Evolutionary conservation across 2,888 invertebrate species (phyloP), one percentile per base, ranked within the genome.

Genomic region (Drosophila neonasuta): DNA sequence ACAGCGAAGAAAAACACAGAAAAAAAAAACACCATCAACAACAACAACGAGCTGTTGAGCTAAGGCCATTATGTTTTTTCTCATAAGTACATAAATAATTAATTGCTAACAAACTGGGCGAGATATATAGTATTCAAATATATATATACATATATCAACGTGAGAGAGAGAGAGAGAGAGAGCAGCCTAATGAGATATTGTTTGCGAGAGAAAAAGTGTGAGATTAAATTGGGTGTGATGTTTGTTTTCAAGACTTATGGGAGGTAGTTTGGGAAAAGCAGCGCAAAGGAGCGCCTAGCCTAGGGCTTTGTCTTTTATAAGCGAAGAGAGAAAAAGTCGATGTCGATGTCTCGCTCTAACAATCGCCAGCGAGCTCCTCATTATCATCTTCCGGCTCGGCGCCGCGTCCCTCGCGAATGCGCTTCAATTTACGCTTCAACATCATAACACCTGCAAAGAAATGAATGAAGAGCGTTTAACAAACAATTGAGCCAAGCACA

Each of bases 361-460:
- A 68, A 39, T 77, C 66, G 39, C 71, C 79, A 15, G 69, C 68
- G 3, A 81, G 63, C 59, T 88, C 88, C 34, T 90, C 90, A 17
- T 51, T 72, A 32, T 89, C 88, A 65, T 90, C 86, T 57, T 87
- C 88, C 34, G 84, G 78, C 30, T 89, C 89, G 20, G 86, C 89
- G 2, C 90, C 90, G 50, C 89, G 89, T 39, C 90, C 91, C 65
- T 90, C 90, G 5, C 91, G 91, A 69, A 91, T 91, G 2, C 91
- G 90, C 72, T 90, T 90, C 39, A 91, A 80, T 79, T 91, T 91
- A 2, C 91, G 88, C 70, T 91, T 91, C 10, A 91, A 75, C 51
- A 90, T 89, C 90, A 91, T 91, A 39, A 91, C 89, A 68, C 91
- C 91, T 91, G 50, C 15, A 67, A 68, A 4, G 9, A 1, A 17